Conservation (phyloP, 2,797 vertebrate genomes). For the Sebastolobus altivelis region DNA sequence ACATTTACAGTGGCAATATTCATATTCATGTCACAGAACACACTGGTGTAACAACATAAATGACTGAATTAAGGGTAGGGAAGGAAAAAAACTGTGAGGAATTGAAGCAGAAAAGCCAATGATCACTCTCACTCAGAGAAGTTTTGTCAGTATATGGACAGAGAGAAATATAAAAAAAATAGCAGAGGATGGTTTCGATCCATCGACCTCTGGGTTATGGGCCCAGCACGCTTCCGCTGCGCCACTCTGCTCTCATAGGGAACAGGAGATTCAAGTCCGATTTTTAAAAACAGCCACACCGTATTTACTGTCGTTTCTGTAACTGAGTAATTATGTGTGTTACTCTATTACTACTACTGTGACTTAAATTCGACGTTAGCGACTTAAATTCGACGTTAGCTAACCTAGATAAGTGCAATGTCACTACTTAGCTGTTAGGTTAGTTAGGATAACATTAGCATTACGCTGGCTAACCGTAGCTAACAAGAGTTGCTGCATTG, state of each 20-base stretch:
- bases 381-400: neutral
- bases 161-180: neutral
- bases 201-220: conserved; percentile 89
- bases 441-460: neutral
- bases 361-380: neutral
- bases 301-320: too few species aligned
- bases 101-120: neutral
- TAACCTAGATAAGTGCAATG: neutral
- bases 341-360: too few species aligned
- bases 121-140: neutral
- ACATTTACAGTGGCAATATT: neutral
- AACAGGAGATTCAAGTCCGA: too few species aligned
- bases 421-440: neutral
- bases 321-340: too few species aligned
- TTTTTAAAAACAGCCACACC: too few species aligned
- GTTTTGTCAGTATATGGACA: too few species aligned
- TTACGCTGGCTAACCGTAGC: too few species aligned
- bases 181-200: conserved; percentile 89
- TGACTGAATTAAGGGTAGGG: too few species aligned
- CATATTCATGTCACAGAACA: neutral
- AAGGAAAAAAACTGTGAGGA: neutral
- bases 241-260: conserved; percentile 80
- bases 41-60: neutral
- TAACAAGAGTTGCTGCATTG: neutral
- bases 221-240: conserved; percentile 89